phyloP scores from a whole-genome alignment of 2,888 invertebrate species.

The Mycogona germanica region DNA sequence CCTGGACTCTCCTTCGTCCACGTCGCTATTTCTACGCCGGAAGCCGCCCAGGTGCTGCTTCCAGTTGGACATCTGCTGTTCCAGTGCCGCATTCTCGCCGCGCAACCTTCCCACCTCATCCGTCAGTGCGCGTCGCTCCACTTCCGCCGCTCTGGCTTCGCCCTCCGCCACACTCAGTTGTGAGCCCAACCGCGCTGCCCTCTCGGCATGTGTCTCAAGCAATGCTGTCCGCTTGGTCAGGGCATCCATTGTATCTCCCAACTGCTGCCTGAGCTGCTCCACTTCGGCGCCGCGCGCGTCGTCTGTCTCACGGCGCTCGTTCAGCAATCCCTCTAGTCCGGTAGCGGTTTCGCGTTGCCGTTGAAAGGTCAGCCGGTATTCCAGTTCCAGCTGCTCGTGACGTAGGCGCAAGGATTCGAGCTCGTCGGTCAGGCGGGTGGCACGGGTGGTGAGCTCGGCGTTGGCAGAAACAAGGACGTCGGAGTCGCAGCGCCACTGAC shows the following conservation, averaged over 20 bases:
- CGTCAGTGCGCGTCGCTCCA: background rate
- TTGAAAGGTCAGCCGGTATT: slow-evolving; percentile 4
- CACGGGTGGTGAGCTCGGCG: too few species aligned
- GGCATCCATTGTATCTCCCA: too few species aligned
- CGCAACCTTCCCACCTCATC: background rate
- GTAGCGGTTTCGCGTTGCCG: slow-evolving; percentile 7
- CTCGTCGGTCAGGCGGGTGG: too few species aligned
- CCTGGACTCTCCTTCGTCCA: background rate
- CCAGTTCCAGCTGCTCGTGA: slow-evolving; percentile 17
- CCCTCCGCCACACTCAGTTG: too few species aligned
- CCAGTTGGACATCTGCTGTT: background rate
- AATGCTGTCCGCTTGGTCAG: too few species aligned
- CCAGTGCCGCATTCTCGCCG: background rate
- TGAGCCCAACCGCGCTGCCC: too few species aligned
- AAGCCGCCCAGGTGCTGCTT: background rate
- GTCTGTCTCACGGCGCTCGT: slow-evolving; percentile 18
- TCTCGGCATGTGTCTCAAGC: slow-evolving; percentile 26
- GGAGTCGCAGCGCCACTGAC: too few species aligned
- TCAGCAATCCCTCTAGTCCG: slow-evolving; percentile 20
- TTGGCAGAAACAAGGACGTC: too few species aligned
- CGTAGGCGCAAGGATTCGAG: too few species aligned
- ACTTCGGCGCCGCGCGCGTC: background rate
- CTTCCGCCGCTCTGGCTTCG: background rate
- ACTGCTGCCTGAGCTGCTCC: background rate
- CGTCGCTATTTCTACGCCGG: background rate